These are phyloP conservation scores for Artibeus lituratus DNA, from an alignment of 2,797 vertebrate genomes.

Conservation along the genomic window DNA sequence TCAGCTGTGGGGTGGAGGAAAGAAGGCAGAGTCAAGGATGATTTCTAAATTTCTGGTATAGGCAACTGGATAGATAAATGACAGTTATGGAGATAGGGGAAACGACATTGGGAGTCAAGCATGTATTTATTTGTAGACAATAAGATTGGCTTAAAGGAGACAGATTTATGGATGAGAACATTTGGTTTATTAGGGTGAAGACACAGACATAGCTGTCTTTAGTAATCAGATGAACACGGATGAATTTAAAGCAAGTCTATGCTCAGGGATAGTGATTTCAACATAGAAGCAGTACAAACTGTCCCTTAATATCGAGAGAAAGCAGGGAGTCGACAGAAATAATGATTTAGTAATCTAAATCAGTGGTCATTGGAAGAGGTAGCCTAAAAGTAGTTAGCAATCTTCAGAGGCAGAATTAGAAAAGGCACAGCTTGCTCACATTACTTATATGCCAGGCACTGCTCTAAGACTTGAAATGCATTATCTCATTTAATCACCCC, in stretches of 20 bases:
- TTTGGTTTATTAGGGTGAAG: neutral
- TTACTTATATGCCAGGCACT: neutral
- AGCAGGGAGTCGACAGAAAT: neutral
- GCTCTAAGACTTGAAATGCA: neutral
- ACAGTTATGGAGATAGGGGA: neutral
- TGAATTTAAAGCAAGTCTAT: neutral
- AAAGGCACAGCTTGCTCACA: neutral
- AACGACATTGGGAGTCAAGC: neutral
- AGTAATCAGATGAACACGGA: neutral
- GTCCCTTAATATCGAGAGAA: neutral
- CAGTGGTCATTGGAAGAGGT: neutral
- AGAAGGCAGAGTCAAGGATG: neutral
- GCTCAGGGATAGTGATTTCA: neutral
- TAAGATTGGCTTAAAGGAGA: neutral
- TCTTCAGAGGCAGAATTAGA: neutral
- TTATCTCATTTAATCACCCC: neutral
- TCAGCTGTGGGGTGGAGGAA: neutral
- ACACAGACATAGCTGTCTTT: neutral
- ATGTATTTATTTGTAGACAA: neutral
- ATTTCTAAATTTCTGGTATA: neutral
- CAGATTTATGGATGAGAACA: neutral
- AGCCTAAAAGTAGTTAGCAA: neutral
- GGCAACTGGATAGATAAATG: neutral
- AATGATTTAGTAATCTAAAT: neutral
- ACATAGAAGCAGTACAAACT: neutral